Conservation (phyloP, 92 coral and sea anemone genomes). For the Porites lobata region DNA sequence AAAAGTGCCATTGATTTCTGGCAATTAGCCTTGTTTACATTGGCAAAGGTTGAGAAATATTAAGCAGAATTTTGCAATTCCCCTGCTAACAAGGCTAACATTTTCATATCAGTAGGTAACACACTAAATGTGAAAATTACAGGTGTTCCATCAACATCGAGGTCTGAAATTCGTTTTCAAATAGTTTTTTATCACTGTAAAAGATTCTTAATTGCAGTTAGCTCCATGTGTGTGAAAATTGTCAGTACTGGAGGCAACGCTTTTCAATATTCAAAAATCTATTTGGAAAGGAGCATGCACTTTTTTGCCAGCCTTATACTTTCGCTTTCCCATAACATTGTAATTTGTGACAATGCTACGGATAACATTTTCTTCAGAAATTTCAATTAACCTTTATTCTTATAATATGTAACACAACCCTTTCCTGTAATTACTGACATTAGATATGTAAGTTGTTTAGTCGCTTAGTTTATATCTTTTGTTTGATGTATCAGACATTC, state of each 20-base stretch:
- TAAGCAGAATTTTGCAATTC: slow-evolving; percentile 59
- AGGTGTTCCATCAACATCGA: slow-evolving; percentile 47
- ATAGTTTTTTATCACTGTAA: slow-evolving; percentile 45
- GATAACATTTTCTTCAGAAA: no score
- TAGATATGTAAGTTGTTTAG: no score
- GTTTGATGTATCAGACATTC: no score
- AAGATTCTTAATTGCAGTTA: slow-evolving; percentile 62
- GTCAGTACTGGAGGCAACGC: slow-evolving; percentile 70
- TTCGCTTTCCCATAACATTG: background rate
- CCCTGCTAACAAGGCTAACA: slow-evolving; percentile 59
- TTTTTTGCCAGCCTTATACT: slow-evolving; percentile 63
- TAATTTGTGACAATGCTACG: no score
- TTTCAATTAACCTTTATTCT: no score
- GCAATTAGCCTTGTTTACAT: background rate
- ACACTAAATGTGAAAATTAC: slow-evolving; percentile 64
- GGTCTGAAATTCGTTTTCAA: slow-evolving; percentile 57
- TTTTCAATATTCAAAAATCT: slow-evolving; percentile 65
- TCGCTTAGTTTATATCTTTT: no score
- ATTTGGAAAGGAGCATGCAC: slow-evolving; percentile 69
- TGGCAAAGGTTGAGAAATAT: slow-evolving; percentile 72
- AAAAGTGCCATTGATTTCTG: no score
- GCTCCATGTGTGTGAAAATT: slow-evolving; percentile 71
- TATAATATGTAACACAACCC: no score
- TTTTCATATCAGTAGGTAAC: slow-evolving; percentile 63
- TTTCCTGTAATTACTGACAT: no score